phyloP scores from a whole-genome alignment of 2,797 vertebrate species.

The Vespertilio murinus region DNA sequence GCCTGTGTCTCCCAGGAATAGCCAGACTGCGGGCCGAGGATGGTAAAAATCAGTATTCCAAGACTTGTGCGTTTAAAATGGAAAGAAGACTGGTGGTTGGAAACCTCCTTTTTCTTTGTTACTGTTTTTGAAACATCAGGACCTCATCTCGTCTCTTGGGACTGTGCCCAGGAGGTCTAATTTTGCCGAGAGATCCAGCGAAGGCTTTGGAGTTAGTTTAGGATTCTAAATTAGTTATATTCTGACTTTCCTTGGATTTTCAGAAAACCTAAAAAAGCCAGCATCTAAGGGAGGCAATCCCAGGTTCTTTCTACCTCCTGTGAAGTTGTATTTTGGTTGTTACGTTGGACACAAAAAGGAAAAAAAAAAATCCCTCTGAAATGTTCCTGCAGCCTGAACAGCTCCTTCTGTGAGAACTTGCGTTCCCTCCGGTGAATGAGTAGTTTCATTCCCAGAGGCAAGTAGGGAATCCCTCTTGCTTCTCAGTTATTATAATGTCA shows the following conservation, averaged over 20 bases:
- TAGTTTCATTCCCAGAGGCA: conserved; percentile 46
- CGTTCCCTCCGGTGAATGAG: conserved; percentile 1
- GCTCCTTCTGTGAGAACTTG: conserved; percentile 52
- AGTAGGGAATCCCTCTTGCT: background rate
- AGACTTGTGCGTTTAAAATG: conserved; percentile 64
- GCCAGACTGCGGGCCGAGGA: conserved; percentile 54
- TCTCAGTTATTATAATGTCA: background rate
- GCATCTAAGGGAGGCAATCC: conserved; percentile 66
- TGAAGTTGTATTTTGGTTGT: conserved; percentile 73
- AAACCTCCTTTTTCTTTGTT: conserved; percentile 72
- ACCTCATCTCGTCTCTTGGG: conserved; percentile 76
- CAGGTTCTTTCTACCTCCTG: conserved; percentile 72
- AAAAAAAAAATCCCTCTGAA: conserved; percentile 63
- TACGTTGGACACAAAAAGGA: conserved; percentile 52
- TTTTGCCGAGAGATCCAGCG: conserved; percentile 75
- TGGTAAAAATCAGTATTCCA: conserved; percentile 71
- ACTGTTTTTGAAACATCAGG: conserved; percentile 79
- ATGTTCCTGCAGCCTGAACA: conserved; percentile 40
- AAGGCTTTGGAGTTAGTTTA: conserved; percentile 70
- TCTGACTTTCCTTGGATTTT: conserved; percentile 78
- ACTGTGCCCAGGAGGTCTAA: conserved; percentile 73
- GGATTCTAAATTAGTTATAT: conserved; percentile 76
- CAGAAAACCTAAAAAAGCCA: conserved; percentile 67
- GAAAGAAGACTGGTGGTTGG: conserved; percentile 70
- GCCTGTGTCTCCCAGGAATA: conserved; percentile 33